Percentiles rank a stretch among this genome's conserved stretches.
Evolutionary conservation across 2,113 vertebrate genomes (phyloP).

Genomic region (Carlito syrichta): DNA sequence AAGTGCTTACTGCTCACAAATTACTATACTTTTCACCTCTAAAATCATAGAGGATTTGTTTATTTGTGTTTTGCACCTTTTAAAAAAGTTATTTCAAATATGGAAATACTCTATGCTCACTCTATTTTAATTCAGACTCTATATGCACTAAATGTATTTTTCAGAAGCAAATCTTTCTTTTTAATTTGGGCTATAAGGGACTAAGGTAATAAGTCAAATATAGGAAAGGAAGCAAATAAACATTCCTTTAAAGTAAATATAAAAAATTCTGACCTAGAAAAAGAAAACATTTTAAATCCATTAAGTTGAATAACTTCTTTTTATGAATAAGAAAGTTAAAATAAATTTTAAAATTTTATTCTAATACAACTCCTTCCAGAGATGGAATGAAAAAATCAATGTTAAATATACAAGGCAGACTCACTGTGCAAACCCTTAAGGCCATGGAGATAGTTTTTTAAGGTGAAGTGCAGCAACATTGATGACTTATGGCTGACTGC

Average conservation of each 20-base stretch:
- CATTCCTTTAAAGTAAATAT: neutral
- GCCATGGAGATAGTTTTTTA: neutral
- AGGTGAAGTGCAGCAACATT: neutral
- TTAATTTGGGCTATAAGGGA: neutral
- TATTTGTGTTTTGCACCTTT: neutral
- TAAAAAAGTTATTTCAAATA: neutral
- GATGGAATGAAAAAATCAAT: neutral
- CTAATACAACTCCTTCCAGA: neutral
- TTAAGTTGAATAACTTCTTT: neutral
- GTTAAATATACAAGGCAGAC: neutral
- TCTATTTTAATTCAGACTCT: neutral
- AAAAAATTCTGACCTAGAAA: neutral
- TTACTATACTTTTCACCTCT: neutral
- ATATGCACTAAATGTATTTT: neutral
- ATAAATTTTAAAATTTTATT: neutral
- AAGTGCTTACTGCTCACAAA: neutral
- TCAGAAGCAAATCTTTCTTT: neutral
- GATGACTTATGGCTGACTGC: neutral
- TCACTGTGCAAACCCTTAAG: neutral
- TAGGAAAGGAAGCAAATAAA: constrained; percentile 3
- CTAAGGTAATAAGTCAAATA: neutral
- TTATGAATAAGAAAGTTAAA: neutral
- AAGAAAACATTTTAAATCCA: neutral
- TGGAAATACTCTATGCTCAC: neutral
- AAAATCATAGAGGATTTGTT: neutral